A percentile compares a stretch with the other conserved stretches of the same genome.
Evolutionary conservation across 2,888 invertebrate species (phyloP).

Genomic region (Caenorhabditis sp.): DNA sequence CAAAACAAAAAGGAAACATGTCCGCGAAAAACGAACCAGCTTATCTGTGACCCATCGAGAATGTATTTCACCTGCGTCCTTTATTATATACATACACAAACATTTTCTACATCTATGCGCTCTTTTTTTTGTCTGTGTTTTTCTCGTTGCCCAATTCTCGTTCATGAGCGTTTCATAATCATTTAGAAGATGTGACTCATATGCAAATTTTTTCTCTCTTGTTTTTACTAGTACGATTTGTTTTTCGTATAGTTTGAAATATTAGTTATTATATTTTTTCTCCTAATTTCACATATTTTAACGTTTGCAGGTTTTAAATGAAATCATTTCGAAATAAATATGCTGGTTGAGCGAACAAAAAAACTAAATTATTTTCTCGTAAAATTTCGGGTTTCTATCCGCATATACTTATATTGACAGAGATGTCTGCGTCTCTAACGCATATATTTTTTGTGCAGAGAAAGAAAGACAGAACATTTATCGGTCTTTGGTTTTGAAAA

Average conservation of each 20-base stretch:
- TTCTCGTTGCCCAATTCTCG: neutral
- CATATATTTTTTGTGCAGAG: neutral
- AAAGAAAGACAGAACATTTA: slow-evolving; percentile 25
- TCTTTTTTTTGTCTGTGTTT: neutral
- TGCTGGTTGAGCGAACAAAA: neutral
- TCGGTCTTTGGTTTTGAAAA: slow-evolving; percentile 49
- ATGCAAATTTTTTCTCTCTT: neutral
- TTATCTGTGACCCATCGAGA: slow-evolving; percentile 3
- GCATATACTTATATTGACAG: slow-evolving; percentile 8
- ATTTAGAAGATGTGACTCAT: neutral
- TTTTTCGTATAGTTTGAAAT: neutral
- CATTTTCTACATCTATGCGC: neutral
- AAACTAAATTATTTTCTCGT: neutral
- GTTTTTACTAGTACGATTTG: neutral
- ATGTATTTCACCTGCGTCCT: neutral
- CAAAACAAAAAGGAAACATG: neutral
- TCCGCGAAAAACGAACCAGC: neutral
- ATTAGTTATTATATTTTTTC: neutral
- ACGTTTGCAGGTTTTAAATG: neutral
- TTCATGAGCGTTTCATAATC: neutral
- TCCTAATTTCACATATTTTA: neutral
- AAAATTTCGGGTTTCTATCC: neutral
- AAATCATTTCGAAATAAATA: neutral
- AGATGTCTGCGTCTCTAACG: slow-evolving; percentile 30
- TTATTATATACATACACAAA: neutral